Evolutionary conservation across 2,888 invertebrate species (phyloP).

Genomic region (Ornithoptera alexandrae): DNA sequence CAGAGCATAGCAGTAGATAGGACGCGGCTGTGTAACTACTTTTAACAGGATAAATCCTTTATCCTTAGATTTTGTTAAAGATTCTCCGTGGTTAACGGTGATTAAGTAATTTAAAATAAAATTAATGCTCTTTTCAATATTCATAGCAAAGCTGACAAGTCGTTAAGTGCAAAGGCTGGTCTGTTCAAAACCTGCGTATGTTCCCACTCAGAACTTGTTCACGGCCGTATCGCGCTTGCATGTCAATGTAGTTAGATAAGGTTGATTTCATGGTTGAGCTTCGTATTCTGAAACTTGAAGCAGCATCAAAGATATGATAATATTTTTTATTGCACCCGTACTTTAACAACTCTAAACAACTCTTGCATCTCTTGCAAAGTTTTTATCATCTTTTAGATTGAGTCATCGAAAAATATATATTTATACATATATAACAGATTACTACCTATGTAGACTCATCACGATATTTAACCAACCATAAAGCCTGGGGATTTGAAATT

Average conservation of each 20-base stretch:
- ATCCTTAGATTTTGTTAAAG: not conserved
- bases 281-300: slow-evolving; percentile 1
- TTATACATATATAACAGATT: no score
- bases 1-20: no score
- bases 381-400: no score
- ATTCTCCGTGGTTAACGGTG: not conserved
- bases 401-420: no score
- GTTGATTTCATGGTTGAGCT: slow-evolving; percentile 17
- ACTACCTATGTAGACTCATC: no score
- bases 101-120: not conserved
- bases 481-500: no score
- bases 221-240: slow-evolving; percentile 6
- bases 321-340: not conserved
- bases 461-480: no score
- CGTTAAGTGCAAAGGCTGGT: slow-evolving; percentile 21
- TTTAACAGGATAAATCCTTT: no score
- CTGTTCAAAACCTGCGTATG: slow-evolving; percentile 8
- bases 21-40: no score
- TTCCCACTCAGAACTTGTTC: slow-evolving; percentile 4
- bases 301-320: slow-evolving; percentile 1
- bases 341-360: not conserved
- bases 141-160: slow-evolving; percentile 15
- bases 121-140: not conserved
- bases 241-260: slow-evolving; percentile 11
- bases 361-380: no score